Conservation (phyloP, 2,888 invertebrate species). For the Coelogynopora nodosa region DNA sequence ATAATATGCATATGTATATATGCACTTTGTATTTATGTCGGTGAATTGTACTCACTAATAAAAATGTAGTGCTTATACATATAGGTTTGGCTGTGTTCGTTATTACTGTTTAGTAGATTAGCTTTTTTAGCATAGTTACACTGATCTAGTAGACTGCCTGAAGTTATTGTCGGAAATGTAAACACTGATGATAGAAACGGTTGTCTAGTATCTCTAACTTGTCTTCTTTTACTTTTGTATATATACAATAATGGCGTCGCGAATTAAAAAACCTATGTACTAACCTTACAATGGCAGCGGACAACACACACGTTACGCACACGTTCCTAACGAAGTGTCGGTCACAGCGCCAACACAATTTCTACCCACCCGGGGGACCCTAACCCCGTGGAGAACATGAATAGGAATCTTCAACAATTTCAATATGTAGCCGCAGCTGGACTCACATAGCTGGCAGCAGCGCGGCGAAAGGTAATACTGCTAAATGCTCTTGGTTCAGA, state of each 20-base stretch:
- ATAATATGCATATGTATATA: background rate
- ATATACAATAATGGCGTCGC: background rate
- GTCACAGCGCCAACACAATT: background rate
- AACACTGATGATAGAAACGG: background rate
- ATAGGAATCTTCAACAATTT: background rate
- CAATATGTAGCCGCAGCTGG: background rate
- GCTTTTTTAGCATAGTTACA: background rate
- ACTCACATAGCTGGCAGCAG: background rate
- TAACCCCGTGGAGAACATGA: background rate
- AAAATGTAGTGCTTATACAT: background rate
- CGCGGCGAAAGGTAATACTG: background rate
- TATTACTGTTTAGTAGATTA: background rate
- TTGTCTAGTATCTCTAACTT: background rate
- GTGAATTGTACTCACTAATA: conserved; percentile 9
- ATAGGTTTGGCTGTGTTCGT: background rate
- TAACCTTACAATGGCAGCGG: conserved; percentile 6
- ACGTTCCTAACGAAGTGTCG: background rate
- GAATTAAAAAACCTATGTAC: background rate
- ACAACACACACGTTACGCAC: conserved; percentile 8
- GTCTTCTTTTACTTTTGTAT: background rate
- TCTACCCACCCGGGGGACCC: background rate
- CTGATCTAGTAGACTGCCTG: background rate
- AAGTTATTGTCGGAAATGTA: background rate
- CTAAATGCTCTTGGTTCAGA: conserved; percentile 20
- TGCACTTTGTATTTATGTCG: background rate